A percentile compares a stretch with the other conserved stretches of the same genome.
Conservation (phyloP, 2,797 vertebrate genomes). For the Coregonus sp. region DNA sequence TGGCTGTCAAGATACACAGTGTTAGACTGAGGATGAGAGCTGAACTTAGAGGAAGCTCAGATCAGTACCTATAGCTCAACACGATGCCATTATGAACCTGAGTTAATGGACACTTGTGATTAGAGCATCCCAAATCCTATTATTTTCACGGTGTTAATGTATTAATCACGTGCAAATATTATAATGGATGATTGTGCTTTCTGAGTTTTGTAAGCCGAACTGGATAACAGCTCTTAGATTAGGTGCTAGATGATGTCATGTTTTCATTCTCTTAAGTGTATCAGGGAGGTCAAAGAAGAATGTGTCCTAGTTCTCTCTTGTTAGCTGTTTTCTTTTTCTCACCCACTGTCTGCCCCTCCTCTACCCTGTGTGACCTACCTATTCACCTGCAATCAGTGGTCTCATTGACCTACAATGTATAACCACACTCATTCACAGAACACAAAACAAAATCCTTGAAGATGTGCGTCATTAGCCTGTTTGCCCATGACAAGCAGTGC, state of each 20-base stretch:
- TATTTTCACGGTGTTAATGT: not conserved
- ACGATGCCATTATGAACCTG: not conserved
- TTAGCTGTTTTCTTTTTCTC: constrained; percentile 54
- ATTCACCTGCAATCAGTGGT: not conserved
- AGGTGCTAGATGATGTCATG: constrained; percentile 44
- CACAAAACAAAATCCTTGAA: not conserved
- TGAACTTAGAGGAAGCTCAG: constrained; percentile 1
- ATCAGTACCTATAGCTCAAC: not conserved
- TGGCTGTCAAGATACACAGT: not conserved
- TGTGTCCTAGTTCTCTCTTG: constrained; percentile 37
- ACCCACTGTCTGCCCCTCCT: constrained; percentile 9
- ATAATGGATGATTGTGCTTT: constrained; percentile 24
- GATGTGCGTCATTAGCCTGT: not conserved
- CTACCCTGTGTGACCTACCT: constrained; percentile 19
- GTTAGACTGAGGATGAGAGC: constrained; percentile 1
- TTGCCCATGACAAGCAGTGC: no score
- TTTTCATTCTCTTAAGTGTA: constrained; percentile 39
- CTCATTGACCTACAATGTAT: not conserved
- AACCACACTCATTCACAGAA: not conserved
- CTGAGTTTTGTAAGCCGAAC: constrained; percentile 21
- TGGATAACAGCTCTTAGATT: constrained; percentile 1
- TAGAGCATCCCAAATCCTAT: not conserved
- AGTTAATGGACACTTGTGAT: not conserved
- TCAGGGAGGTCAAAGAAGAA: constrained; percentile 48
- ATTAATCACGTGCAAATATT: constrained; percentile 19